A percentile compares a stretch with the other conserved stretches of the same genome.
phyloP scores from a whole-genome alignment of 2,888 invertebrate genomes.

The Sinodicranocentrus sp. region DNA sequence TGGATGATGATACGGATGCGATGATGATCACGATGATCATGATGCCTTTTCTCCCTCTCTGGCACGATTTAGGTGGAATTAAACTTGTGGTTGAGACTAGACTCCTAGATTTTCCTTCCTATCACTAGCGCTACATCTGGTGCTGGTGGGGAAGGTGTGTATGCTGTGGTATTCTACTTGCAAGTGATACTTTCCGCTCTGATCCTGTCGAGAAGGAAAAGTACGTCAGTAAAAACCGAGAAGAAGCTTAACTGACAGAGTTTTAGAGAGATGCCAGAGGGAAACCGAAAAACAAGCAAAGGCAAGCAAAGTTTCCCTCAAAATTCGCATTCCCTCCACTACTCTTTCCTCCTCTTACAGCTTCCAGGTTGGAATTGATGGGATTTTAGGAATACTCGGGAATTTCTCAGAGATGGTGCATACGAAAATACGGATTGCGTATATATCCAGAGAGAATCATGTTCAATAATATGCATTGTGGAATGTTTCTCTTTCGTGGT shows the following conservation, averaged over 20 bases:
- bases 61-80: constrained; percentile 49
- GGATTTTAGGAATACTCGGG: constrained; percentile 18
- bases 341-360: background rate
- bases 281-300: constrained; percentile 21
- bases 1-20: constrained; percentile 5
- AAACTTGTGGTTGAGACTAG: constrained; percentile 41
- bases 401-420: no score
- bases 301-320: background rate
- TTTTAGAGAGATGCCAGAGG: constrained; percentile 20
- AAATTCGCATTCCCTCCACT: constrained; percentile 3
- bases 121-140: constrained; percentile 30
- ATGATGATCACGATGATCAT: constrained; percentile 37
- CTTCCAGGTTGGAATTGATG: constrained; percentile 30
- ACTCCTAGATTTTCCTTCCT: constrained; percentile 25
- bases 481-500: no score
- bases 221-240: background rate
- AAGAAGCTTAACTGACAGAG: background rate
- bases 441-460: no score
- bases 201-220: background rate
- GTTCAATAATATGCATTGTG: no score
- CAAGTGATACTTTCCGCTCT: constrained; percentile 14
- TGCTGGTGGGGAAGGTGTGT: background rate
- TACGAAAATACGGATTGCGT: no score
- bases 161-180: background rate
- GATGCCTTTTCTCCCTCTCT: constrained; percentile 21